These are phyloP conservation scores for Antigone vipio DNA, from an alignment of 2,113 vertebrate species.

Conservation along the genomic window DNA sequence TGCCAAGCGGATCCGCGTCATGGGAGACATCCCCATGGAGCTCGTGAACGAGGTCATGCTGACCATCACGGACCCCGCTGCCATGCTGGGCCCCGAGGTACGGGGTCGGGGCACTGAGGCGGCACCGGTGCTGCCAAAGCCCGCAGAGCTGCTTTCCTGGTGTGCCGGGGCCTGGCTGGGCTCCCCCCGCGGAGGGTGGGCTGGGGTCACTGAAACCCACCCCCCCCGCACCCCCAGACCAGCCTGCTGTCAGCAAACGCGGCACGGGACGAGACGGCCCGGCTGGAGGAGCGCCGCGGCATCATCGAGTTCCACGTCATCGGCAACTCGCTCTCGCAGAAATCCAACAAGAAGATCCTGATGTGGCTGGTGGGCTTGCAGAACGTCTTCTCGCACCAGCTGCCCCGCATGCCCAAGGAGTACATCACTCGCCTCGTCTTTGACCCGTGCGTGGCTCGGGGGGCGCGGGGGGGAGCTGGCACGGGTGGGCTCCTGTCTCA, in stretches of 20 bases:
- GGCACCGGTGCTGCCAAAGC: background rate
- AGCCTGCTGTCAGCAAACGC: conserved; percentile 94
- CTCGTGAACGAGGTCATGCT: conserved; percentile 99
- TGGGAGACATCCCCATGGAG: conserved; percentile 99
- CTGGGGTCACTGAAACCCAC: background rate
- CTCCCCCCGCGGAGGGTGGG: fast-evolving
- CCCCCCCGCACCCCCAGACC: conserved; percentile 70
- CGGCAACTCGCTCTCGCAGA: conserved; percentile 94
- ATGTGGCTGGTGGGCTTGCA: conserved; percentile 98
- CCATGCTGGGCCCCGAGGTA: conserved; percentile 97
- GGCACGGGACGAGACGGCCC: conserved; percentile 93
- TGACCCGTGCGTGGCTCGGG: conserved; percentile 85
- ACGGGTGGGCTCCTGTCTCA: background rate
- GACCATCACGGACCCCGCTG: conserved; percentile 95
- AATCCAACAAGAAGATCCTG: conserved; percentile 96
- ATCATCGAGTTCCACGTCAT: conserved; percentile 99
- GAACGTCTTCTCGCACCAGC: conserved; percentile 98
- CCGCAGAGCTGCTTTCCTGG: background rate
- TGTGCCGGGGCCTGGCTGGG: background rate
- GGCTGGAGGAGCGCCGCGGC: conserved; percentile 93
- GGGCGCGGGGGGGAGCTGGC: background rate
- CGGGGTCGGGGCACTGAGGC: fast-evolving
- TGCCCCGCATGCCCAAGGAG: conserved; percentile 99
- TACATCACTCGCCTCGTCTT: conserved; percentile 98
- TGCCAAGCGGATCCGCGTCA: conserved; percentile 94